Evolutionary conservation across 2,797 vertebrate genomes (phyloP).

Genomic region (Pristis pectinata): DNA sequence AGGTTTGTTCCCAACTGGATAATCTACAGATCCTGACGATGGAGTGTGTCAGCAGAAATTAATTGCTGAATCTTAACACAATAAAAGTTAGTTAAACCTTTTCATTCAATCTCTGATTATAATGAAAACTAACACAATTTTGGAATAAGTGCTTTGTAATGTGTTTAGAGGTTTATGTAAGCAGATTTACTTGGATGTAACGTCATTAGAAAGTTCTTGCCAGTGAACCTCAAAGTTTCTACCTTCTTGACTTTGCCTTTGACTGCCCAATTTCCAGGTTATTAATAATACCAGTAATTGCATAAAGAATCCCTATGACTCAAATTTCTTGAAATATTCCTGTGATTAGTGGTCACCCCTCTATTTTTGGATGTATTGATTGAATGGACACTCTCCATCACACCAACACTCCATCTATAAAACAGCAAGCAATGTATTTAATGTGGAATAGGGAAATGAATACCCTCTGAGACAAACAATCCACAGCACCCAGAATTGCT

Average conservation of each 20-base stretch:
- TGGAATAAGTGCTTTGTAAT: background rate
- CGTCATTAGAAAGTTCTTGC: background rate
- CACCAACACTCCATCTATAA: background rate
- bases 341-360: background rate
- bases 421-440: background rate
- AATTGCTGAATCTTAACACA: background rate
- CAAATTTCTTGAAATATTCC: background rate
- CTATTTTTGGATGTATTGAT: background rate
- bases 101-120: background rate
- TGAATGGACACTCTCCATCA: background rate
- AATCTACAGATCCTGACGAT: background rate
- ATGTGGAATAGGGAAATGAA: background rate
- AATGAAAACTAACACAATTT: background rate
- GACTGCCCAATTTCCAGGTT: background rate
- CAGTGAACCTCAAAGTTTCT: background rate
- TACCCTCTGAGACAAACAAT: background rate
- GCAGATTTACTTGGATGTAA: background rate
- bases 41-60: background rate
- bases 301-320: background rate
- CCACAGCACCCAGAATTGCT: background rate
- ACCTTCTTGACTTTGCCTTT: background rate
- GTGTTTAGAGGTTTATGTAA: background rate
- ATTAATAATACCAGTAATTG: background rate
- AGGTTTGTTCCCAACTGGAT: background rate
- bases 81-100: background rate